phyloP scores from a whole-genome alignment of 2,888 invertebrate genomes.

The Pristionchus entomophagus region DNA sequence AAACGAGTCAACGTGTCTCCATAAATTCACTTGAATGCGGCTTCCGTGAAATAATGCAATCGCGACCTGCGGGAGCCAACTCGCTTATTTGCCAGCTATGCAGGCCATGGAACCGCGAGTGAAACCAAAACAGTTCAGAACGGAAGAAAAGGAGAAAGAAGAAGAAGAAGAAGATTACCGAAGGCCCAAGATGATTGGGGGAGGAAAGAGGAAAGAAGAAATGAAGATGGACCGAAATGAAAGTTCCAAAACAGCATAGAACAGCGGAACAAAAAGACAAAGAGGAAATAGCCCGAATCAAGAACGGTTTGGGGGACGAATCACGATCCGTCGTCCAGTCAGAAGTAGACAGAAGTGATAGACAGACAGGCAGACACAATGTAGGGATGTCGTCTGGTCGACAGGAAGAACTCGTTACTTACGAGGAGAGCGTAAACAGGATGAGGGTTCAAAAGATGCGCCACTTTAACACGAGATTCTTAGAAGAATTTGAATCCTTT shows the following conservation, averaged over 20 bases:
- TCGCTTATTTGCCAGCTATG: too few relatives aligned
- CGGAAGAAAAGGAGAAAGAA: not conserved
- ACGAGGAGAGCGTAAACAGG: not conserved
- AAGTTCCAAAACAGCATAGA: too few relatives aligned
- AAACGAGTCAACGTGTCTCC: not conserved
- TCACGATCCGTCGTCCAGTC: not conserved
- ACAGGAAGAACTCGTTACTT: not conserved
- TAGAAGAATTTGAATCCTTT: too few relatives aligned
- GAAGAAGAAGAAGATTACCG: conserved; percentile 13
- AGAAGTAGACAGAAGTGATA: not conserved
- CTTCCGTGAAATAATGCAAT: too few relatives aligned
- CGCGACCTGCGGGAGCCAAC: too few relatives aligned
- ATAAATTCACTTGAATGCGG: not conserved
- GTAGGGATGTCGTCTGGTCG: not conserved
- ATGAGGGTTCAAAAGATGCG: not conserved
- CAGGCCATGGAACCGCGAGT: not conserved
- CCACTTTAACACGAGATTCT: not conserved
- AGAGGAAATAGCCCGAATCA: not conserved
- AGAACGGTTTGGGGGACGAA: not conserved
- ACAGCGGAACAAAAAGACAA: too few relatives aligned
- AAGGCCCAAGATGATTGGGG: not conserved
- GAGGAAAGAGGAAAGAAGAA: not conserved
- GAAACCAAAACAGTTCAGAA: conserved; percentile 23
- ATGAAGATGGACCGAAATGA: not conserved
- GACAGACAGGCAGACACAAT: conserved; percentile 39